Percentiles rank a stretch among this genome's conserved stretches.
These are phyloP conservation scores for Panzeria rudis DNA, from an alignment of 2,888 invertebrate species.

Conservation along the genomic window DNA sequence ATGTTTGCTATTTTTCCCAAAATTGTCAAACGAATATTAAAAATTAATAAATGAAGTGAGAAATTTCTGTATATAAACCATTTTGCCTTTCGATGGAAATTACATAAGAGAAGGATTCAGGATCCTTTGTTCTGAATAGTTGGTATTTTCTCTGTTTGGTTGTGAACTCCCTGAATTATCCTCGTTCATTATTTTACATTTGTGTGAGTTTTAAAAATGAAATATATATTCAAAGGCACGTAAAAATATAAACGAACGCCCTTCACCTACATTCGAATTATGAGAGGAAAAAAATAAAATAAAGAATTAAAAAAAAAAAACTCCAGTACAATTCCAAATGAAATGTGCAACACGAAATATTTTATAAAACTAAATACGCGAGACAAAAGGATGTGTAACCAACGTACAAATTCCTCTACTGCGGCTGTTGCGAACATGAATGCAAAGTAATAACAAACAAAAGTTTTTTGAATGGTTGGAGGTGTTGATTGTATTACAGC, in stretches of 20 bases:
- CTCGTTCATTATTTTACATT: too few species aligned
- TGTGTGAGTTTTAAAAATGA: slow-evolving; percentile 13
- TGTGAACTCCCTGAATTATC: too few species aligned
- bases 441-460: slow-evolving; percentile 13
- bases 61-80: too few species aligned
- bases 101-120: too few species aligned
- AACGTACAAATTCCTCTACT: slow-evolving; percentile 12
- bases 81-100: too few species aligned
- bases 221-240: slow-evolving; percentile 51
- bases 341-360: slow-evolving; percentile 68
- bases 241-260: slow-evolving; percentile 62
- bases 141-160: too few species aligned
- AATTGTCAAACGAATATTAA: too few species aligned
- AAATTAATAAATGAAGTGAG: too few species aligned
- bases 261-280: slow-evolving; percentile 65
- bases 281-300: neutral
- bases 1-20: too few species aligned
- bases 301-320: neutral
- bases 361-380: slow-evolving; percentile 56
- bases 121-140: too few species aligned
- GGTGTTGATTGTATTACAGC: slow-evolving; percentile 44
- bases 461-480: slow-evolving; percentile 30
- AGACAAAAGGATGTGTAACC: slow-evolving; percentile 63
- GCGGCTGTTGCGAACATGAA: slow-evolving; percentile 20
- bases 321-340: slow-evolving; percentile 35